phyloP scores from a whole-genome alignment of 2,888 invertebrate genomes.

The Epicampocera succincta region DNA sequence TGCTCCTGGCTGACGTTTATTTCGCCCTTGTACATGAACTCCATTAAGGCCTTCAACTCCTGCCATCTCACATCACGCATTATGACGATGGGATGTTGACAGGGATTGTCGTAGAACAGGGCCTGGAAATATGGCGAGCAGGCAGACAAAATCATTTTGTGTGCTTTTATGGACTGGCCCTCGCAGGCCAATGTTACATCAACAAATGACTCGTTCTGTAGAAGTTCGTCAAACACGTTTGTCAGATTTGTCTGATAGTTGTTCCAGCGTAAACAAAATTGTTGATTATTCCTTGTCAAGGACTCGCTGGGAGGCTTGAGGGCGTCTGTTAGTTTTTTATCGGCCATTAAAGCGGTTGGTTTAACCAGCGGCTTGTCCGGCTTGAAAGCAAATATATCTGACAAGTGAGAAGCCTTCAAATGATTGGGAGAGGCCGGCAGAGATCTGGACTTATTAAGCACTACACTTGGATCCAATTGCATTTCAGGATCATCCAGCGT shows the following conservation, averaged over 20 bases:
- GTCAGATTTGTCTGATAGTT: conserved; percentile 95
- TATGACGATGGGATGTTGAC: conserved; percentile 95
- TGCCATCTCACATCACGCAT: conserved; percentile 95
- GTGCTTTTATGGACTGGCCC: conserved; percentile 94
- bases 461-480: conserved; percentile 72
- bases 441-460: conserved; percentile 78
- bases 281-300: conserved; percentile 82
- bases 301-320: conserved; percentile 46
- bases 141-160: conserved; percentile 95
- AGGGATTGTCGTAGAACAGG: conserved; percentile 95
- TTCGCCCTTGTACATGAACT: conserved; percentile 98
- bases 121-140: conserved; percentile 97
- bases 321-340: conserved; percentile 34
- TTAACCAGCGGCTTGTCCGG: conserved; percentile 60
- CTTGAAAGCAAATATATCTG: conserved; percentile 75
- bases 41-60: conserved; percentile 93
- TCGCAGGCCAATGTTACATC: conserved; percentile 96
- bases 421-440: conserved; percentile 78
- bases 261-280: conserved; percentile 96
- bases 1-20: conserved; percentile 96
- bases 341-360: conserved; percentile 5
- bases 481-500: conserved; percentile 73
- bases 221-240: conserved; percentile 90
- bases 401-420: conserved; percentile 71
- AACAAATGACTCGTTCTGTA: conserved; percentile 94